Conservation (phyloP, 2,888 invertebrate species). For the Cotesia congregata region DNA sequence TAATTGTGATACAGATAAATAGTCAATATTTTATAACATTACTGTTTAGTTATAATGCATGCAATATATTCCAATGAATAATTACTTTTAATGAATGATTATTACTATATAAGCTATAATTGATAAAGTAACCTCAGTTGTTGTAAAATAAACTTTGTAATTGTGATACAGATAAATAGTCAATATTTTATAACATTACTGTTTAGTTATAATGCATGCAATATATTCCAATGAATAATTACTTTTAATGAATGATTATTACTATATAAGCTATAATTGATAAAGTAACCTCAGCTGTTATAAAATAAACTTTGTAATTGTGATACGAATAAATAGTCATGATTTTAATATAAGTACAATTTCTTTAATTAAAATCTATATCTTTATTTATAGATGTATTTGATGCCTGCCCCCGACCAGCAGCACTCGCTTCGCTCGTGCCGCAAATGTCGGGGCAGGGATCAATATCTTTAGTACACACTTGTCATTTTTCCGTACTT, state of each 20-base stretch:
- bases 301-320: background rate
- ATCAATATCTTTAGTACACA: background rate
- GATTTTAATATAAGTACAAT: too few relatives aligned
- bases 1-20: too few relatives aligned
- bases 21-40: too few relatives aligned
- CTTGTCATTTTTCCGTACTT: conserved; percentile 6
- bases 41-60: too few relatives aligned
- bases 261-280: too few relatives aligned
- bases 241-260: background rate
- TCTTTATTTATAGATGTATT: conserved; percentile 5
- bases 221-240: background rate
- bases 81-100: background rate
- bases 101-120: too few relatives aligned
- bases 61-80: background rate
- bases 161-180: too few relatives aligned
- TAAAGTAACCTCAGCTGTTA: too few relatives aligned
- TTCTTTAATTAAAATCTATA: conserved; percentile 3
- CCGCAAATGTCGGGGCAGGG: too few relatives aligned
- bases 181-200: background rate
- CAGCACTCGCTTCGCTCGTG: background rate
- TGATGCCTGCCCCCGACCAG: conserved; percentile 36
- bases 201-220: too few relatives aligned
- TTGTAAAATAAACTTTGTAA: background rate
- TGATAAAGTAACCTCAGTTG: too few relatives aligned
- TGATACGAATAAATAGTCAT: too few relatives aligned